Evolutionary conservation across 1,140 invertebrate genomes (phyloP), one percentile per base, ranked within the genome.

Genomic region (Trachelipus rathkii): DNA sequence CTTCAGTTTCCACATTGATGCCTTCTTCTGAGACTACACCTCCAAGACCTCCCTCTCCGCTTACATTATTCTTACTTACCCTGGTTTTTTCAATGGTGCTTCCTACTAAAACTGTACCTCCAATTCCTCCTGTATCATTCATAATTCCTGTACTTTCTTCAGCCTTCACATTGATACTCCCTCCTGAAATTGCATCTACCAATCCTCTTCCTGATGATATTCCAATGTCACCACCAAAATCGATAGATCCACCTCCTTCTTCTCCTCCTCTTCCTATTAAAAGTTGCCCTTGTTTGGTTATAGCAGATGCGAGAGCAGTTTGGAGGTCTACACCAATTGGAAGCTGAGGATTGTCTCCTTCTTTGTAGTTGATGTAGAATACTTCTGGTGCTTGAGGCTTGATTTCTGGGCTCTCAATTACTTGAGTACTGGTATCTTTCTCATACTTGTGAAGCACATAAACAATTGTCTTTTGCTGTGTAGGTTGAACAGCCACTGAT

Each of bases 361-460:
- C 72, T 10, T 50, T 53, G 72, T 73, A 73, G 24, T 73, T 24
- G 21, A 73, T 60, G 45, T 60, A 73, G 72, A 73, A 73, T 10
- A 73, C 72, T 21, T 73, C 72, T 7, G 72, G 72, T n/a, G 15
- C 23, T 10, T 23, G 8, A n/a, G 72, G 6, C 44, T 10, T 15
- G 21, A 44, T n/a, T 46, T 78, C 50, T 23, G 79, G 79, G 5
- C 72, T 44, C 69, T 81, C 75, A 74, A 71, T 81, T 73, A 50
- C 72, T 73, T 73, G 72, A 23, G 21, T 73, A 10, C 74, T 77
- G 15, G 71, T 68, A 9, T 74, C 44, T 71, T 0, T 78, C 46
- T 78, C 50, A 11, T 73, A 50, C 73, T 81, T 78, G 77, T 77
- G 77, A 24, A 81, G 77, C 13, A 81, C 77, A 53, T 78, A 81